Evolutionary conservation across 2,113 vertebrate genomes (phyloP).

Genomic region (Tylochromis polylepis): DNA sequence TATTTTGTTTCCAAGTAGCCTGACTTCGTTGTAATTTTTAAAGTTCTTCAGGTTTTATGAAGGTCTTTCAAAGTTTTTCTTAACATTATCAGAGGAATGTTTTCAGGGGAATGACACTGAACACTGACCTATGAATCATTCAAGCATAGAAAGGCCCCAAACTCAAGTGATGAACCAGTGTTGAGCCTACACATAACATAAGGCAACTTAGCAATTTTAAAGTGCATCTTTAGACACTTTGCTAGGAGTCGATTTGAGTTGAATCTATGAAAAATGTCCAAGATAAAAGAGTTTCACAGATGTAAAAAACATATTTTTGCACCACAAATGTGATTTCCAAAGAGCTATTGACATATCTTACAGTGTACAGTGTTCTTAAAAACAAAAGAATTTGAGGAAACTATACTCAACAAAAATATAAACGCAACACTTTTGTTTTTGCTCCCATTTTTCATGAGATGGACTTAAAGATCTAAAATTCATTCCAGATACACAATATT

Average conservation of each 20-base stretch:
- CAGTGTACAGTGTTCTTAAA: background rate
- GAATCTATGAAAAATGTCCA: background rate
- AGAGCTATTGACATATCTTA: background rate
- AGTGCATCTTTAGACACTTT: background rate
- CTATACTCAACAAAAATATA: too few relatives aligned
- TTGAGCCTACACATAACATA: background rate
- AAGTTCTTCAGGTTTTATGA: background rate
- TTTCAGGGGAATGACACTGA: background rate
- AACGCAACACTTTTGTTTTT: too few relatives aligned
- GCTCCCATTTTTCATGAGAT: too few relatives aligned
- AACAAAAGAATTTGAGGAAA: background rate
- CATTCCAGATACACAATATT: too few relatives aligned
- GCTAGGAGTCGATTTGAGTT: too few relatives aligned
- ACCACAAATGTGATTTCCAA: background rate
- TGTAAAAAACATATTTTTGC: background rate
- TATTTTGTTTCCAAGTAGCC: background rate
- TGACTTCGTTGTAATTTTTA: background rate
- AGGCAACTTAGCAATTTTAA: background rate
- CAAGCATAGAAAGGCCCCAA: background rate
- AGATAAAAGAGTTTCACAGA: background rate
- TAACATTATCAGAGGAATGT: background rate
- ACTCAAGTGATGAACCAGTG: background rate
- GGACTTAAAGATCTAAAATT: too few relatives aligned
- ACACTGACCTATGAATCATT: background rate
- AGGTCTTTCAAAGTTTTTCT: background rate